Percentiles rank a stretch among this genome's conserved stretches.
Conservation (phyloP, 2,113 vertebrate species). For the Nesogale talazaci region DNA sequence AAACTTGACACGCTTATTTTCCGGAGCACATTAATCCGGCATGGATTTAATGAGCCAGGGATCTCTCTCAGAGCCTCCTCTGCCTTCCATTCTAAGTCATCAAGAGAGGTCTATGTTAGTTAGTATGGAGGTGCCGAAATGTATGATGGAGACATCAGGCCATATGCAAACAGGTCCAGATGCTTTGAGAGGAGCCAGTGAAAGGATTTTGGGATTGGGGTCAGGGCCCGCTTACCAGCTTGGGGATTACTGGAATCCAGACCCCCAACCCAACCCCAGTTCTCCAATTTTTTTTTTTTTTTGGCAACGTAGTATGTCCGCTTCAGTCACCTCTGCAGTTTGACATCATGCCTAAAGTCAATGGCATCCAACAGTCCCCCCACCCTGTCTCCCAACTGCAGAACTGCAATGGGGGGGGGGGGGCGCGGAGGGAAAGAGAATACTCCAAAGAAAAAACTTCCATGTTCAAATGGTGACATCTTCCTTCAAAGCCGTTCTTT, state of each 20-base stretch:
- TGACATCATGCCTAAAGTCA: conserved; percentile 20
- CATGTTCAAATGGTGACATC: conserved; percentile 2
- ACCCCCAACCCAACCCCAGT: no score
- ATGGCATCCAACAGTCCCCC: not conserved
- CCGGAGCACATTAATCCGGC: not conserved
- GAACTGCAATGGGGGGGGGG: not conserved
- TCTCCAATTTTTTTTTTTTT: not conserved
- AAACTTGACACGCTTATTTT: not conserved
- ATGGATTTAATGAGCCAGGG: not conserved
- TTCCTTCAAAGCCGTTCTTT: not conserved
- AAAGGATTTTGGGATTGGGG: not conserved
- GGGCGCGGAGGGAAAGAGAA: not conserved
- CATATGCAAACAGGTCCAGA: not conserved
- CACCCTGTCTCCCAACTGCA: not conserved
- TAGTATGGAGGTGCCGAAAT: not conserved
- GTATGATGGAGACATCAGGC: not conserved
- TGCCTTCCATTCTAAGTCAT: not conserved
- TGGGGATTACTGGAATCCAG: conserved; percentile 14
- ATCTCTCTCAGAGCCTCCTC: not conserved
- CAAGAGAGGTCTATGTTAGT: not conserved
- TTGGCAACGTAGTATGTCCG: not conserved
- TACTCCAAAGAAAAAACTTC: not conserved
- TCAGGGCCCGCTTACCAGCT: conserved; percentile 30
- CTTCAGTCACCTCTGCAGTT: conserved; percentile 6
- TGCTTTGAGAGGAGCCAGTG: not conserved